A percentile compares a stretch with the other conserved stretches of the same genome.
These are phyloP conservation scores for Phenacoccus solenopsis DNA, from an alignment of 1,140 invertebrate species.

Conservation along the genomic window DNA sequence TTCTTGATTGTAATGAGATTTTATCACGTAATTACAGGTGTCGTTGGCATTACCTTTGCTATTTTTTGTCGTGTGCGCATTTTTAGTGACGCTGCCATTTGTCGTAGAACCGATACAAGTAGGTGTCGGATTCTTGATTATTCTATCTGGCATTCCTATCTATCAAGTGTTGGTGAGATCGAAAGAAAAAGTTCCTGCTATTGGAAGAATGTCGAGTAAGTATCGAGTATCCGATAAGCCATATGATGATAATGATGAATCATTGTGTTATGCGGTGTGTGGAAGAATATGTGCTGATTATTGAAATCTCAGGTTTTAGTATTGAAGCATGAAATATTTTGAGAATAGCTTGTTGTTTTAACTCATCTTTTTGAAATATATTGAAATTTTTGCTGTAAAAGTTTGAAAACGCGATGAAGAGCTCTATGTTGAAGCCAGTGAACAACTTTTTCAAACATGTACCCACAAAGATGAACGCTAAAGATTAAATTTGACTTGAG, in stretches of 20 bases:
- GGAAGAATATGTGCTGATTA: too few relatives aligned
- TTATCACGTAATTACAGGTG: constrained; percentile 35
- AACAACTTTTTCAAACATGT: too few relatives aligned
- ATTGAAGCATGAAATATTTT: too few relatives aligned
- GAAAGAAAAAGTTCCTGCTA: background rate
- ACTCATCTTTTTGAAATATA: too few relatives aligned
- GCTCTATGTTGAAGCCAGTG: too few relatives aligned
- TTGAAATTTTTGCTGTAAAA: too few relatives aligned
- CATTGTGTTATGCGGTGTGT: too few relatives aligned
- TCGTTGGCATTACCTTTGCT: constrained; percentile 61
- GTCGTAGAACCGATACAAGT: constrained; percentile 64
- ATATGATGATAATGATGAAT: background rate
- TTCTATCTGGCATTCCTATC: constrained; percentile 78
- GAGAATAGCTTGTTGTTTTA: too few relatives aligned
- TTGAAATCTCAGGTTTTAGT: too few relatives aligned
- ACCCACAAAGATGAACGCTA: too few relatives aligned
- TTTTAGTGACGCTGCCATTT: constrained; percentile 69
- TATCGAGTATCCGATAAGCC: background rate
- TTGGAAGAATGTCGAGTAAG: background rate
- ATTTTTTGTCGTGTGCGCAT: constrained; percentile 72
- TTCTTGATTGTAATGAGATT: background rate
- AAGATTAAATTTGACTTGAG: too few relatives aligned
- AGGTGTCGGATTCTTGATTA: constrained; percentile 67
- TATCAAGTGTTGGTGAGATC: constrained; percentile 35
- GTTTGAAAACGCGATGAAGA: too few relatives aligned